These are phyloP conservation scores for Thaumetopoea pityocampa DNA, from an alignment of 1,140 invertebrate species.

Conservation along the genomic window DNA sequence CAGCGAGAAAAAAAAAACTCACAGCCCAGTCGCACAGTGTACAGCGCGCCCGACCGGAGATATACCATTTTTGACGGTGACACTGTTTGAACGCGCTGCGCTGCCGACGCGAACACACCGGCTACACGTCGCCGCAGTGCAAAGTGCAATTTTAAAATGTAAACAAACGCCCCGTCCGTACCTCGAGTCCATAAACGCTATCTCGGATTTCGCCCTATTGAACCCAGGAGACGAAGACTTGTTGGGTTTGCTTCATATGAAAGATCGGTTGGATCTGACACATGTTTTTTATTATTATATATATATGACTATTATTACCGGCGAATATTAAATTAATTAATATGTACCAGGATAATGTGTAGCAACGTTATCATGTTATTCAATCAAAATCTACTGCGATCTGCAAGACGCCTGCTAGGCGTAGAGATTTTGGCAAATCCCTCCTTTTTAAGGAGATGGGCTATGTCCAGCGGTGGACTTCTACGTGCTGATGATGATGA, in stretches of 20 bases:
- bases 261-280: slow-evolving; percentile 12
- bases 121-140: slow-evolving; percentile 48
- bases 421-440: too few relatives aligned
- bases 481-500: too few relatives aligned
- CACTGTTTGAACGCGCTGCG: slow-evolving; percentile 54
- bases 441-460: too few relatives aligned
- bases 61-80: slow-evolving; percentile 59
- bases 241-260: slow-evolving; percentile 29
- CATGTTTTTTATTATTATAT: slow-evolving; percentile 13
- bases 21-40: slow-evolving; percentile 5
- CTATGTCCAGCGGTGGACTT: too few relatives aligned
- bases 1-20: too few relatives aligned
- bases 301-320: slow-evolving; percentile 13
- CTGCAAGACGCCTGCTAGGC: too few relatives aligned
- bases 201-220: slow-evolving; percentile 58
- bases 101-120: slow-evolving; percentile 47
- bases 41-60: slow-evolving; percentile 22
- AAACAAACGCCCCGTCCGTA: slow-evolving; percentile 62
- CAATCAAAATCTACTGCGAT: too few relatives aligned
- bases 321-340: too few relatives aligned
- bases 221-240: slow-evolving; percentile 37
- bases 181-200: slow-evolving; percentile 53
- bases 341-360: too few relatives aligned
- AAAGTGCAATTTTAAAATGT: slow-evolving; percentile 71
- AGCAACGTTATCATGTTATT: too few relatives aligned